Evolutionary conservation across 1,140 invertebrate species (phyloP).

Genomic region (Muscidifurax raptorellus): DNA sequence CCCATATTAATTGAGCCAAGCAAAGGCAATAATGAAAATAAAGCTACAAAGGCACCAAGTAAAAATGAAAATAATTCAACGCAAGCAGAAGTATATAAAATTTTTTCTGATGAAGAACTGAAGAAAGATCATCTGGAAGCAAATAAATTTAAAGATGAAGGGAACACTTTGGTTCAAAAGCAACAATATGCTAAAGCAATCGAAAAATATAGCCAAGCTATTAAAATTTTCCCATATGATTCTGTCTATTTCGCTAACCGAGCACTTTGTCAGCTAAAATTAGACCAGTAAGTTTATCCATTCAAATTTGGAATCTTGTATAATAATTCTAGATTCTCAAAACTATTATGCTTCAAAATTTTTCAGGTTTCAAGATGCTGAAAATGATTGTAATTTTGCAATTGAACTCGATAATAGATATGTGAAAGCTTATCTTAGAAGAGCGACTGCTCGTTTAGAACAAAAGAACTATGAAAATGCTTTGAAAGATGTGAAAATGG

Average conservation of each 20-base stretch:
- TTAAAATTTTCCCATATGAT: constrained; percentile 85
- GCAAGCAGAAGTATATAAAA: constrained; percentile 44
- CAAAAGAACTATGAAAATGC: constrained; percentile 82
- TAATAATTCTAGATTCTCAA: not conserved
- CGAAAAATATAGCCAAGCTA: constrained; percentile 86
- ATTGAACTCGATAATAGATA: constrained; percentile 84
- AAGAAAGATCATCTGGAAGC: constrained; percentile 73
- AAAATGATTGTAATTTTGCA: constrained; percentile 84
- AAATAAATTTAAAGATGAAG: constrained; percentile 78
- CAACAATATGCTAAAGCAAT: constrained; percentile 88
- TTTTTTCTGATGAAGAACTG: constrained; percentile 75
- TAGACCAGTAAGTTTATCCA: constrained; percentile 81
- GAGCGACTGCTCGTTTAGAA: constrained; percentile 82
- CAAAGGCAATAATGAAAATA: constrained; percentile 44
- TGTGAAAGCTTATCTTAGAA: constrained; percentile 86
- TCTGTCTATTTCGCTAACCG: constrained; percentile 91
- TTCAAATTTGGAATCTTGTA: not conserved
- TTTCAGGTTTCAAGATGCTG: constrained; percentile 82
- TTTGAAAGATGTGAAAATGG: constrained; percentile 79
- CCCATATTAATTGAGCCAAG: not conserved
- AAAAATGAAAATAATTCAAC: too few relatives aligned
- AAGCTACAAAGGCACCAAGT: constrained; percentile 43
- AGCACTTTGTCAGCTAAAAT: constrained; percentile 90
- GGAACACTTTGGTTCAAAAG: constrained; percentile 89
- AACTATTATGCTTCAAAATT: constrained; percentile 52